Evolutionary conservation across 2,113 vertebrate genomes (phyloP).

Genomic region (Numida meleagris): DNA sequence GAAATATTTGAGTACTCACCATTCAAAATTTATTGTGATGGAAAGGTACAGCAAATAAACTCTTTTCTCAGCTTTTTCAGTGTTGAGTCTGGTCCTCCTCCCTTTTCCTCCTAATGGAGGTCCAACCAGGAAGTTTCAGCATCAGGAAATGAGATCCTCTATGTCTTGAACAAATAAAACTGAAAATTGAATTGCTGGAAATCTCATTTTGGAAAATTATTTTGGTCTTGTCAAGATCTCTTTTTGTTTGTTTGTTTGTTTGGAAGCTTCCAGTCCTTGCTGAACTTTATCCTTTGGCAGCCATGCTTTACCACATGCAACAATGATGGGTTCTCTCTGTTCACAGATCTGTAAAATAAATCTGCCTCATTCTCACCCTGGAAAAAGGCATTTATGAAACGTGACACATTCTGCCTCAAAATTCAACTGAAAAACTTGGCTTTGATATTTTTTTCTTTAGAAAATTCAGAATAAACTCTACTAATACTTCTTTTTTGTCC

Average conservation of each 20-base stretch:
- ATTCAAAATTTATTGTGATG: background rate
- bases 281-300: background rate
- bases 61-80: background rate
- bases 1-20: background rate
- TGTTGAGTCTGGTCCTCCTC: background rate
- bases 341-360: background rate
- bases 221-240: background rate
- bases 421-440: background rate
- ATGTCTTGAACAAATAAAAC: background rate
- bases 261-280: background rate
- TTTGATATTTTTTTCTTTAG: background rate
- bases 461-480: background rate
- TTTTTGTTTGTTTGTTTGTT: background rate
- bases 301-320: background rate
- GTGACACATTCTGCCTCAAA: background rate
- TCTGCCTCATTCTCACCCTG: background rate
- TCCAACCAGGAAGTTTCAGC: background rate
- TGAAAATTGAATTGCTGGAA: background rate
- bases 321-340: background rate
- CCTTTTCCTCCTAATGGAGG: background rate
- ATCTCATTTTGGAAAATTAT: background rate
- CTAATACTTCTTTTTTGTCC: fast-evolving
- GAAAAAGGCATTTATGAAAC: background rate
- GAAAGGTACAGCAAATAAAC: fast-evolving
- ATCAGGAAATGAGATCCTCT: background rate